A percentile compares a stretch with the other conserved stretches of the same genome.
These are phyloP conservation scores for Lepidocolaptes lacrymiger DNA, from an alignment of 2,797 vertebrate genomes.

Conservation along the genomic window DNA sequence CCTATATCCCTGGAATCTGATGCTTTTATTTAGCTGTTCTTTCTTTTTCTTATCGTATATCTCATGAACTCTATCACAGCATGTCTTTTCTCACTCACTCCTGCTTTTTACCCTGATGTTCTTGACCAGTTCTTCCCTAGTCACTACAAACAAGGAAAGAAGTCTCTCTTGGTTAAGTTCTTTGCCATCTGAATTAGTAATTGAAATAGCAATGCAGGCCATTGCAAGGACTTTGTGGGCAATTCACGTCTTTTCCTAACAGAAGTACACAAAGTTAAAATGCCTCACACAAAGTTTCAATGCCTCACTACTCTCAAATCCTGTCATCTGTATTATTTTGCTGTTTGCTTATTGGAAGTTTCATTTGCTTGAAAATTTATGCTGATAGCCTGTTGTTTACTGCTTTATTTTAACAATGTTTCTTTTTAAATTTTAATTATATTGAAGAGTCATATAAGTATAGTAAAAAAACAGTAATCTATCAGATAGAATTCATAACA, in stretches of 20 bases:
- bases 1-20: not conserved
- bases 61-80: not conserved
- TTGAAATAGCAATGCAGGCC: too few species aligned
- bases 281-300: not conserved
- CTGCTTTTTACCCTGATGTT: not conserved
- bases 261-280: not conserved
- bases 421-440: not conserved
- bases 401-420: not conserved
- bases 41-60: not conserved
- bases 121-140: not conserved
- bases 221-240: not conserved
- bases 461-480: not conserved
- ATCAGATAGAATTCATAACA: not conserved
- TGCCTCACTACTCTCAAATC: not conserved
- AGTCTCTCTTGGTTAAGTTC: not conserved
- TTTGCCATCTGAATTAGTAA: not conserved
- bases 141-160: not conserved
- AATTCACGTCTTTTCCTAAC: not conserved
- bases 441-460: not conserved
- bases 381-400: not conserved
- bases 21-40: not conserved
- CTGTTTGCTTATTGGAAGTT: not conserved
- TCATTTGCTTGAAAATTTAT: not conserved
- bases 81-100: not conserved
- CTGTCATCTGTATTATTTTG: not conserved